These are phyloP conservation scores for Amyelois transitella DNA, from an alignment of 1,140 invertebrate genomes.

Conservation along the genomic window DNA sequence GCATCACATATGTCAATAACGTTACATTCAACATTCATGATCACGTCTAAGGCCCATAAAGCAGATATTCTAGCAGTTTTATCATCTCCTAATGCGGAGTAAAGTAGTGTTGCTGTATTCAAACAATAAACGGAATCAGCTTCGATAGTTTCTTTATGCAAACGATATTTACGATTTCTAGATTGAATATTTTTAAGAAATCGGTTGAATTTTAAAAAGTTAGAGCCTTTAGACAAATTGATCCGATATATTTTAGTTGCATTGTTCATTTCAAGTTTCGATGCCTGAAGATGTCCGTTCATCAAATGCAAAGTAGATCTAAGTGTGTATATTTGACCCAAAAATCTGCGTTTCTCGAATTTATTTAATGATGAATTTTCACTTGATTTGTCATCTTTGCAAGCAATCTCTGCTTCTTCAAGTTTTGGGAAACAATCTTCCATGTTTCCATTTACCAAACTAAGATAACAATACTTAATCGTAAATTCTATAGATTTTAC, in stretches of 20 bases:
- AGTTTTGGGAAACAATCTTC: constrained; percentile 47
- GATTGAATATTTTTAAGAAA: constrained; percentile 28
- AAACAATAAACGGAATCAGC: constrained; percentile 60
- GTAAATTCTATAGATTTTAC: constrained; percentile 59
- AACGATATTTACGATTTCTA: constrained; percentile 35
- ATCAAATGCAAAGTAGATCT: constrained; percentile 47
- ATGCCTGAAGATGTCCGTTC: constrained; percentile 31
- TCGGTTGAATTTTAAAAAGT: constrained; percentile 35
- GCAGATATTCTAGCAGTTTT: constrained; percentile 40
- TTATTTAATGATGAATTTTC: constrained; percentile 15
- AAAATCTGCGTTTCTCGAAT: constrained; percentile 45
- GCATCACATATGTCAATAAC: constrained; percentile 49
- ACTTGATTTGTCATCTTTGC: constrained; percentile 17
- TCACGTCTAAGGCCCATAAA: constrained; percentile 43
- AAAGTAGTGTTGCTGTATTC: constrained; percentile 52
- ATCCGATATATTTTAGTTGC: constrained; percentile 43
- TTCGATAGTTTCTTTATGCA: constrained; percentile 33
- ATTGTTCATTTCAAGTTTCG: constrained; percentile 45
- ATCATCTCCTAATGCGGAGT: constrained; percentile 45
- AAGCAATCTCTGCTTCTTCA: constrained; percentile 54
- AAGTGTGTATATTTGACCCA: constrained; percentile 56
- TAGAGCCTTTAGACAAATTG: constrained; percentile 43
- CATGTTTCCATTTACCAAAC: constrained; percentile 43
- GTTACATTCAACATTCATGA: constrained; percentile 42
- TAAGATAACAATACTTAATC: constrained; percentile 50